Evolutionary conservation across 2,888 invertebrate species (phyloP).

Genomic region (Deilephila porcellus): DNA sequence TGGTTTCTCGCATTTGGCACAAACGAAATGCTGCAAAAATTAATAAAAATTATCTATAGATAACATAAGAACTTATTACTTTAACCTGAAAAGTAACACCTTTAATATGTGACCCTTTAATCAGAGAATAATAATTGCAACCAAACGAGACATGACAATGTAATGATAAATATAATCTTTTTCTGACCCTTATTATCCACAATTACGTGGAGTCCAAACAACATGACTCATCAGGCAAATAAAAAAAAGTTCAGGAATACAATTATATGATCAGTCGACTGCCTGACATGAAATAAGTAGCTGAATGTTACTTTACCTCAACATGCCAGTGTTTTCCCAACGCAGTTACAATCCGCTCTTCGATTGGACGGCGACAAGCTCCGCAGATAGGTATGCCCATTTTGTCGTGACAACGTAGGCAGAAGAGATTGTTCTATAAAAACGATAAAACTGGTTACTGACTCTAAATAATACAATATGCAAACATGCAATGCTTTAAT

Average conservation of each 20-base stretch:
- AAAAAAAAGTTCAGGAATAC: no score
- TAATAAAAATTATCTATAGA: slow-evolving; percentile 9
- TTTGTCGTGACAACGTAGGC: slow-evolving; percentile 98
- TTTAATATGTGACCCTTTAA: no score
- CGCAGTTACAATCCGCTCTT: slow-evolving; percentile 99
- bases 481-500: no score
- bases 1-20: slow-evolving; percentile 99
- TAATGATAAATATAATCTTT: no score
- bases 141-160: no score
- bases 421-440: slow-evolving; percentile 95
- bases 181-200: no score
- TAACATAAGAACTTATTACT: not conserved
- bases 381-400: slow-evolving; percentile 99
- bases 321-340: slow-evolving; percentile 99
- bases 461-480: not conserved
- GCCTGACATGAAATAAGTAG: not conserved
- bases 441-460: slow-evolving; percentile 16
- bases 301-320: slow-evolving; percentile 85
- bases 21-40: slow-evolving; percentile 95
- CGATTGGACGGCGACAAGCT: slow-evolving; percentile 99
- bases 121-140: no score
- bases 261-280: no score
- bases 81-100: not conserved
- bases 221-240: no score
- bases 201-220: no score